Percentiles rank a stretch among this genome's conserved stretches.
Evolutionary conservation across 2,797 vertebrate species (phyloP).

Genomic region (Petrocephalus sullivani): DNA sequence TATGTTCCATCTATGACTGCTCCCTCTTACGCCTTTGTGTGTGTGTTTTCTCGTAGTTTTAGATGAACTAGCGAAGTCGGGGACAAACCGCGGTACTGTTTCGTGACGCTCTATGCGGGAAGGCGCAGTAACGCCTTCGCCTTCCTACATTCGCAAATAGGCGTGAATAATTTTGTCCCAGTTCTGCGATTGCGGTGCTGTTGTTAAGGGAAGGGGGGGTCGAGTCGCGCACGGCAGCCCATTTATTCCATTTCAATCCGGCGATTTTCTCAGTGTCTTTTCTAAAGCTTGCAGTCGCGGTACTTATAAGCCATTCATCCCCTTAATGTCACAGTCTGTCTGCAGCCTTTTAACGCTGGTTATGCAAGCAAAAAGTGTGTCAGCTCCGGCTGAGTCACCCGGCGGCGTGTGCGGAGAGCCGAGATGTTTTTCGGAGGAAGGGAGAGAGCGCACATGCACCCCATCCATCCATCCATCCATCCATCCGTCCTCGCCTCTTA

Average conservation of each 20-base stretch:
- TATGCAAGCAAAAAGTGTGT: constrained; percentile 16
- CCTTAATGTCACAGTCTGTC: constrained; percentile 8
- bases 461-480: background rate
- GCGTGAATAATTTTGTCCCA: background rate
- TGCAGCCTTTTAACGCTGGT: background rate
- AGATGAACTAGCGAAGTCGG: background rate
- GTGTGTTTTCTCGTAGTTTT: background rate
- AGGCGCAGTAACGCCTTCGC: background rate
- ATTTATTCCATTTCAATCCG: background rate
- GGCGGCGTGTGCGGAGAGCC: background rate
- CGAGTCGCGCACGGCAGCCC: background rate
- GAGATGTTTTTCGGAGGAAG: background rate
- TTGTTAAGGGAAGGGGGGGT: background rate
- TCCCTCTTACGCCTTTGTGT: background rate
- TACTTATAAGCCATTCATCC: background rate
- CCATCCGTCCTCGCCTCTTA: too few species aligned
- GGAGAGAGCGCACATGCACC: background rate
- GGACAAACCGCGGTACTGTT: background rate
- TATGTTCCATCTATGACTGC: background rate
- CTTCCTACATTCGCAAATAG: background rate
- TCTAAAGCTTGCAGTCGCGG: background rate
- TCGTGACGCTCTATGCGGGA: background rate
- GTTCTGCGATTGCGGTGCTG: background rate
- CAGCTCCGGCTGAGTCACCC: constrained; percentile 8
- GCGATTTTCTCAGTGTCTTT: background rate